These are phyloP conservation scores for Squalus acanthias DNA, from an alignment of 2,797 vertebrate genomes.

Conservation along the genomic window DNA sequence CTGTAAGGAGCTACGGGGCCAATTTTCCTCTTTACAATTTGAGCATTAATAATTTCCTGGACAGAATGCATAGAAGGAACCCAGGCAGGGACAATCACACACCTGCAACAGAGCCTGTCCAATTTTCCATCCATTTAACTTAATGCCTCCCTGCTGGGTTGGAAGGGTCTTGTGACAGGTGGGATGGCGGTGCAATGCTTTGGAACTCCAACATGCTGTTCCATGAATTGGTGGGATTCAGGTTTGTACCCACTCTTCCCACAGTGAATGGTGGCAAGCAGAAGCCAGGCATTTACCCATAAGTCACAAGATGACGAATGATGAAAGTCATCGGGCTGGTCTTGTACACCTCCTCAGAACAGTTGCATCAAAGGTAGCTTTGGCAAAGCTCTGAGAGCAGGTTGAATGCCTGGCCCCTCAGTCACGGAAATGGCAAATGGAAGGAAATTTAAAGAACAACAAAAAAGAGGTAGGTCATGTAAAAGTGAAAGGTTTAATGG, in stretches of 20 bases:
- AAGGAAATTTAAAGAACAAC: not conserved
- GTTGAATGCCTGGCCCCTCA: not conserved
- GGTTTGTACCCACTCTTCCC: not conserved
- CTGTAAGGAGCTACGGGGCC: not conserved
- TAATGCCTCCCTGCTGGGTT: not conserved
- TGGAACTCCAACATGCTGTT: not conserved
- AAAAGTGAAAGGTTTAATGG: slow-evolving; percentile 14
- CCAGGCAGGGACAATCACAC: not conserved
- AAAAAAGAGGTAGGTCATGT: not conserved
- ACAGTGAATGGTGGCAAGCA: not conserved
- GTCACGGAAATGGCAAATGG: not conserved
- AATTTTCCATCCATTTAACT: not conserved
- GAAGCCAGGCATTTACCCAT: not conserved
- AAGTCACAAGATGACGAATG: not conserved
- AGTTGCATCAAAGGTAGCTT: not conserved
- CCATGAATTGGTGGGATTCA: not conserved
- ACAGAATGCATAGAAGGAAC: not conserved
- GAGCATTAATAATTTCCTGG: not conserved
- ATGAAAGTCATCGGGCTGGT: not conserved
- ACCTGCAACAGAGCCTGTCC: not conserved
- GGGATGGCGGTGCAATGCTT: not conserved
- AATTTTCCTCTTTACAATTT: not conserved
- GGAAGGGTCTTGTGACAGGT: not conserved
- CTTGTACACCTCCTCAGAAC: not conserved
- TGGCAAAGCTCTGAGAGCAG: slow-evolving; percentile 9